phyloP scores from a whole-genome alignment of 1,140 invertebrate species.

The Alviniconcha marisindica region DNA sequence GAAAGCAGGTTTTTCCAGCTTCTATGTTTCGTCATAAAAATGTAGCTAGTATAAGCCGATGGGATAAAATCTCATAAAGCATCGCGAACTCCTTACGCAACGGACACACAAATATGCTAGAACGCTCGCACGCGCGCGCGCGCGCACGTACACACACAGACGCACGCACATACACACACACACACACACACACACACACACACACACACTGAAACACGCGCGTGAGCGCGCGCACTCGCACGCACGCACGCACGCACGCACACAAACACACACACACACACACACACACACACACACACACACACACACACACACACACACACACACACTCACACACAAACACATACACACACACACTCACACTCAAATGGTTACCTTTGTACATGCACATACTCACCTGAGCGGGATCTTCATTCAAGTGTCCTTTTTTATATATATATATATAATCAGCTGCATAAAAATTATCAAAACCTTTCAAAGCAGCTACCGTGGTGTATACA shows the following conservation, averaged over 20 bases:
- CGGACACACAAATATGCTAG: neutral
- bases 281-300: conserved; percentile 2
- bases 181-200: conserved; percentile 9
- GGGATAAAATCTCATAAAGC: too few species aligned
- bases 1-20: too few species aligned
- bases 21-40: too few species aligned
- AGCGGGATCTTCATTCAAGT: too few species aligned
- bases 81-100: too few species aligned
- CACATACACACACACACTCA: neutral
- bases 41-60: too few species aligned
- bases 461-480: too few species aligned
- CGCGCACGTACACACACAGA: conserved; percentile 14
- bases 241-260: neutral
- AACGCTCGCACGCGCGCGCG: neutral
- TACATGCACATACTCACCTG: too few species aligned
- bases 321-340: neutral
- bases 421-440: too few species aligned
- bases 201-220: neutral
- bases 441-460: too few species aligned
- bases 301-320: conserved; percentile 21
- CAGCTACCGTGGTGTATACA: too few species aligned
- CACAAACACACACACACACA: conserved; percentile 2
- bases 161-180: conserved; percentile 11
- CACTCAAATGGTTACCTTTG: neutral
- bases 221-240: too few species aligned